Conservation (phyloP, 2,113 vertebrate species). For the Galbula dea region DNA sequence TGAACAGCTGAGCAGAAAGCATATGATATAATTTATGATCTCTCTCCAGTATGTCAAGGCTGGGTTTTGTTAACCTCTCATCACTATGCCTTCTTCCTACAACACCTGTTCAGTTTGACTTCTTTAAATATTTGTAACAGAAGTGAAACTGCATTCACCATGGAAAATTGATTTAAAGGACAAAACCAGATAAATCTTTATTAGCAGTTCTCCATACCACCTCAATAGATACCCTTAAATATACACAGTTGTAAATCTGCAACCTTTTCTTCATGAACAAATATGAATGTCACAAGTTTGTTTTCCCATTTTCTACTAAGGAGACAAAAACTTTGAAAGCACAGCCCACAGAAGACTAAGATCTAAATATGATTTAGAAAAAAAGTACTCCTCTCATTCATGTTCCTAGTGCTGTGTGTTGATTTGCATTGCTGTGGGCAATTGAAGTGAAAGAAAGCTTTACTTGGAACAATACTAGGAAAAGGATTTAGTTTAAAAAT, state of each 20-base stretch:
- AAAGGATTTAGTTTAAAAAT: not conserved
- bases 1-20: not conserved
- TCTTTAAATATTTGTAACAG: constrained; percentile 7
- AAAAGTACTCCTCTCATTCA: not conserved
- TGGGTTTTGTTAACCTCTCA: not conserved
- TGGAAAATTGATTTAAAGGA: not conserved
- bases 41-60: not conserved
- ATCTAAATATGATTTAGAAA: not conserved
- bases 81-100: not conserved
- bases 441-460: not conserved
- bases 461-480: not conserved
- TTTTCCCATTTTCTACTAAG: not conserved
- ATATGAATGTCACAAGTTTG: not conserved
- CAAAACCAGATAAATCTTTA: not conserved
- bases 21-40: not conserved
- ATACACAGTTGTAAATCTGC: not conserved
- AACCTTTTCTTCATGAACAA: not conserved
- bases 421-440: not conserved
- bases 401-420: not conserved
- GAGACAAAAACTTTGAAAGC: not conserved
- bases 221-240: not conserved
- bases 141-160: not conserved
- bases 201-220: not conserved
- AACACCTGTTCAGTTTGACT: not conserved
- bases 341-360: not conserved